Evolutionary conservation across 1,140 invertebrate species (phyloP), one percentile per base, ranked within the genome.

Genomic region (Sycobia sp.): DNA sequence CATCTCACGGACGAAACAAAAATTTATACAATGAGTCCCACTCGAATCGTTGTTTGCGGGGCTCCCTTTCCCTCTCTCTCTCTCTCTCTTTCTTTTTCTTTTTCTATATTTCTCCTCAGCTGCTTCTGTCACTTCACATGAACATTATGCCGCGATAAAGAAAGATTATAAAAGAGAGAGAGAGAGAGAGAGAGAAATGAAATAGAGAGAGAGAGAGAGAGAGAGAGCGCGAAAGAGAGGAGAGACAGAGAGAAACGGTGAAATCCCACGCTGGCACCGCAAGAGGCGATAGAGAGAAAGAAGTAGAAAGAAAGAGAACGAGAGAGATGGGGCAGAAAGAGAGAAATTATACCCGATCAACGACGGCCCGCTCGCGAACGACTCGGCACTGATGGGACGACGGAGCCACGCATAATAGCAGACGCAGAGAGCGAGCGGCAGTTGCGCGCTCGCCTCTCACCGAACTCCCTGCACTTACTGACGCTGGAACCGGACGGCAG

Each of bases 401-500:
- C 22, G 34, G 11, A 46, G 0, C 32, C 16, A 22, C 32, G 44
- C 29, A 38, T 27, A n/a, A n/a, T n/a, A 20, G 29, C 44, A 16
- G 16, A 29, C 25, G 4, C 36, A 14, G 14, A 16, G 11, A 23
- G 16, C 18, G 29, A n/a, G n/a, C n/a, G 25, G 38, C 38, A 2
- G 7, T 39, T 16, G 22, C n/a, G 58, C 36, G 36, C 58, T 60
- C 34, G 22, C 46, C 29, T 39, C 57, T n/a, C 23, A n/a, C 25
- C 58, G 58, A 13, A 32, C 47, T 60, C 58, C 34, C 36, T 49
- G 43, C 49, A 43, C 58, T 51, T 43, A 60, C 58, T 60, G 58
- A 50, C 44, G 34, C 27, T 27, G 11, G 34, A 11, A 25, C n/a
- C 47, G n/a, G n/a, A n/a, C n/a, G n/a, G n/a, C n/a, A n/a, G n/a